Evolutionary conservation across 64 coral and sea anemone species (phyloP), one percentile per base, ranked within the genome.

Genomic region (Pachyseris speciosa): DNA sequence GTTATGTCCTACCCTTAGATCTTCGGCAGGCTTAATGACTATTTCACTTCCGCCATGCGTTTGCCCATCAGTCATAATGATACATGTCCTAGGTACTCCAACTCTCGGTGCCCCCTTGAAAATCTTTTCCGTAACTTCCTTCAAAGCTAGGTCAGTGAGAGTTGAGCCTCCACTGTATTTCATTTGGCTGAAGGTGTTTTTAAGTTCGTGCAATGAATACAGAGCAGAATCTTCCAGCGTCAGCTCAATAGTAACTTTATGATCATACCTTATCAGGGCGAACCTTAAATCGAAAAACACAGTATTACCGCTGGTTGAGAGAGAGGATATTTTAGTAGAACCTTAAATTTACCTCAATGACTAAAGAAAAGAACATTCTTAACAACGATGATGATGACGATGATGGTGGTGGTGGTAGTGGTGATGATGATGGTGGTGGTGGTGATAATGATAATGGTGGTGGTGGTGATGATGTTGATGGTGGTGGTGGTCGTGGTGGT

Each of bases 71-170:
- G 77, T 81, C 34, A 81, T 61, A 16, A 81, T 7, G 26, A 81
- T 81, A 17, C 77, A 81, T 58, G 77, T 81, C 31, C 53, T 81
- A 4, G 77, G 52, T 2, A 81, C 77, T 24, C 53, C 77, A n/a
- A 25, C 19, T 22, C 77, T 60, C 8, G 77, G 51, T 11, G 53
- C 31, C 16, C 77, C 77, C 19, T 81, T 60, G 17, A 81, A 81
- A 38, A 81, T 81, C 53, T 81, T 81, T 9, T 61, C 77, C 22
- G 38, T 81, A 10, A 81, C 77, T 60, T 60, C 77, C 31, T 81
- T 60, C n/a, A 81, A 63, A 41, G 77, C 77, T 33, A 37, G 33
- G 0, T 81, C 32, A 4, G 77, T 81, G 31, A 81, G 0, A 0
- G 77, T 81, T 2, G 77, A 41, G 2, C 77, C 77, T 64, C 77